phyloP scores from a whole-genome alignment of 2,888 invertebrate species.

The Bedellia somnulentella region DNA sequence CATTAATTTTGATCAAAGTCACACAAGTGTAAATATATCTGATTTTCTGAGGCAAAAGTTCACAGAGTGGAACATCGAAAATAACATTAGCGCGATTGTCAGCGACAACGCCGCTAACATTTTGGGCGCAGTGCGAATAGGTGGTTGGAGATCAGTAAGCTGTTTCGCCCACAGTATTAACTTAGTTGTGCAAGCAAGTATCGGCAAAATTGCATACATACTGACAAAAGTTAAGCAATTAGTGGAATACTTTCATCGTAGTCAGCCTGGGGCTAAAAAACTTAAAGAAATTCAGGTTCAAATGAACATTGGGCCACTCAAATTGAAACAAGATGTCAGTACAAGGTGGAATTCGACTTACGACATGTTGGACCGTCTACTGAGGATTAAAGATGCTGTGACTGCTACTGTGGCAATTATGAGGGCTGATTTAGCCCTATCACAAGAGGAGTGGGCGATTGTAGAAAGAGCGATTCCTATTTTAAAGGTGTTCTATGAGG shows the following conservation, averaged over 20 bases:
- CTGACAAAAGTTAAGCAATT: conserved; percentile 6
- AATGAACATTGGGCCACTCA: background rate
- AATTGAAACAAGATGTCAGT: conserved; percentile 3
- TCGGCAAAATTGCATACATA: conserved; percentile 6
- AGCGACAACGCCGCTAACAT: conserved; percentile 14
- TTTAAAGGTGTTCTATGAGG: background rate
- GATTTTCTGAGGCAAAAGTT: background rate
- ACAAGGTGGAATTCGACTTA: too few relatives aligned
- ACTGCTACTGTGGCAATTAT: background rate
- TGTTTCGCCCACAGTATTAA: conserved; percentile 17
- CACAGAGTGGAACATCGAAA: background rate
- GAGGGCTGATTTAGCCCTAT: background rate
- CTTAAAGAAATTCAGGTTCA: background rate
- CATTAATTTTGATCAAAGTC: background rate
- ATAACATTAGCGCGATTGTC: conserved; percentile 11
- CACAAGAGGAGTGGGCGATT: background rate
- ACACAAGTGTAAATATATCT: background rate
- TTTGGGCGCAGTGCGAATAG: conserved; percentile 10
- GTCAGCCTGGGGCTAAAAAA: background rate
- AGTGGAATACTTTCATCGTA: conserved; percentile 10
- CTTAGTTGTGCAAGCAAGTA: conserved; percentile 13
- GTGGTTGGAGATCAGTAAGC: conserved; percentile 12
- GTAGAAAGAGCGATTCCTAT: background rate
- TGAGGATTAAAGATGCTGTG: conserved; percentile 1
- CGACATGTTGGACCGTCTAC: background rate